These are phyloP conservation scores for Zaprionus bogoriensis DNA, from an alignment of 2,888 invertebrate species.

Conservation along the genomic window DNA sequence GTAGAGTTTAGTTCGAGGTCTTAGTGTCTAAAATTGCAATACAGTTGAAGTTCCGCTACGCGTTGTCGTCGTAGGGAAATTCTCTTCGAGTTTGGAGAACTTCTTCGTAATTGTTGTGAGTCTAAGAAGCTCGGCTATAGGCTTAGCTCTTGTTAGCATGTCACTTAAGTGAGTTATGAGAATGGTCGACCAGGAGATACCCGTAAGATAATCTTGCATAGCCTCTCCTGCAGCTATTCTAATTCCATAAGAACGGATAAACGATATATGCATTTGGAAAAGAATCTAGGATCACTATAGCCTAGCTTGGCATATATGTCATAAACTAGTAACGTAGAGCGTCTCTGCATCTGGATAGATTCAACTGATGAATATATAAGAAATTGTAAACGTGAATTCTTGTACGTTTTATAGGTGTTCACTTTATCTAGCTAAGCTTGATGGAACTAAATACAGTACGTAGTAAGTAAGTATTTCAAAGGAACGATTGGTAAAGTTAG, in stretches of 20 bases:
- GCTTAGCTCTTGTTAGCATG: too few species aligned
- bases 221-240: not conserved
- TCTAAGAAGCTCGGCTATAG: not conserved
- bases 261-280: not conserved
- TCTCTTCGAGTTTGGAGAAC: not conserved
- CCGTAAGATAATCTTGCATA: not conserved
- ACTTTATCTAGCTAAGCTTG: not conserved
- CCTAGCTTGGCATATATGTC: not conserved
- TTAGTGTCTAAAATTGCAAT: slow-evolving; percentile 4
- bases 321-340: too few species aligned
- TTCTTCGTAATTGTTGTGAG: not conserved
- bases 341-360: too few species aligned
- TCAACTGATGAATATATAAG: too few species aligned
- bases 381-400: not conserved
- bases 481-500: not conserved
- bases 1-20: not conserved
- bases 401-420: not conserved
- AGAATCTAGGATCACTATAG: not conserved
- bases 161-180: not conserved
- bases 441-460: not conserved
- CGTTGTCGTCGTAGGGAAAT: slow-evolving; percentile 1
- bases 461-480: not conserved
- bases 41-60: slow-evolving; percentile 1
- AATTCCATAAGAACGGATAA: not conserved
- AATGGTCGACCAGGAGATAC: not conserved